Conservation (phyloP, 2,797 vertebrate genomes). For the Sebastiscus albofasciatus region DNA sequence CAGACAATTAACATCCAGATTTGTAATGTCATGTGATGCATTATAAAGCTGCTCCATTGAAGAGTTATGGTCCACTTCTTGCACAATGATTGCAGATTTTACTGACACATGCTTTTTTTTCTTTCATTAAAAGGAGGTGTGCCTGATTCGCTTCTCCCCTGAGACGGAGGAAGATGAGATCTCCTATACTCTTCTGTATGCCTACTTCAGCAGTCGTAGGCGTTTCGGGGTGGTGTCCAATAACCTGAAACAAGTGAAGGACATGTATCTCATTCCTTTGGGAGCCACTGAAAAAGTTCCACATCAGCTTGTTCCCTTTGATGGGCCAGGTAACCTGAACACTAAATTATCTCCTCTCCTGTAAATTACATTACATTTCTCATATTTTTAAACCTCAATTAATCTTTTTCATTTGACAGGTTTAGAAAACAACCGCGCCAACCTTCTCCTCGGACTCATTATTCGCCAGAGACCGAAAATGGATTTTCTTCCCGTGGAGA, state of each 20-base stretch:
- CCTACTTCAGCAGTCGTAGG: slow-evolving; percentile 98
- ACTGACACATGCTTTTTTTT: slow-evolving; percentile 36
- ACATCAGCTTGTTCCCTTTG: slow-evolving; percentile 98
- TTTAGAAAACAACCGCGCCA: slow-evolving; percentile 92
- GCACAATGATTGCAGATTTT: neutral
- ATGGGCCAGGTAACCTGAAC: slow-evolving; percentile 92
- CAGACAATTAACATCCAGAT: neutral
- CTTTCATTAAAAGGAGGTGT: slow-evolving; percentile 91
- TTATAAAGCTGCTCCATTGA: neutral
- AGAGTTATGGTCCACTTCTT: neutral
- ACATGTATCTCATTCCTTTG: slow-evolving; percentile 98
- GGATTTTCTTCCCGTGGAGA: slow-evolving; percentile 86
- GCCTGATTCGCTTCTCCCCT: slow-evolving; percentile 95
- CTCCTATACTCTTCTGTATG: slow-evolving; percentile 94
- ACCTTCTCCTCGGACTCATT: slow-evolving; percentile 95
- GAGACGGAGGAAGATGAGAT: slow-evolving; percentile 99
- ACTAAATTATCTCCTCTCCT: neutral
- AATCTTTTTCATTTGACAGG: slow-evolving; percentile 81
- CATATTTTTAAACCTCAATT: slow-evolving; percentile 6
- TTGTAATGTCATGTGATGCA: neutral
- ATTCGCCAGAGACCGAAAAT: slow-evolving; percentile 95
- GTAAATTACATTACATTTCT: neutral
- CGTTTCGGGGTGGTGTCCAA: slow-evolving; percentile 98
- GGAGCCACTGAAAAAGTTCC: slow-evolving; percentile 96
- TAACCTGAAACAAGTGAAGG: slow-evolving; percentile 98